phyloP scores from a whole-genome alignment of 2,888 invertebrate species.

The Rotaria macrura region DNA sequence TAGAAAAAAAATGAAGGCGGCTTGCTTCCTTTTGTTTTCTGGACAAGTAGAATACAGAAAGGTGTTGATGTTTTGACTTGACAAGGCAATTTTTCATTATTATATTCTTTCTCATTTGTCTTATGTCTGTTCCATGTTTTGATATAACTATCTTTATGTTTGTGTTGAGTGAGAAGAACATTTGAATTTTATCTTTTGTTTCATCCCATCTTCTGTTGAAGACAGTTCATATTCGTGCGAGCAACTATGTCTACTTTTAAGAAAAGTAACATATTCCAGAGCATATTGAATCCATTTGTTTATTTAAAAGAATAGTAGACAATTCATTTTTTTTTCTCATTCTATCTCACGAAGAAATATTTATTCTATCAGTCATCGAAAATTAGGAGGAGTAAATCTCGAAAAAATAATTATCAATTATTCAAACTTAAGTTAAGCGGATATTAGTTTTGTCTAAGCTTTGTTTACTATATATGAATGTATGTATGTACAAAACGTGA shows the following conservation, averaged over 20 bases:
- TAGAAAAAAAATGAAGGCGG: background rate
- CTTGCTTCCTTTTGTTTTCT: background rate
- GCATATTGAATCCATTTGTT: background rate
- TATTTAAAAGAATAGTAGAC: background rate
- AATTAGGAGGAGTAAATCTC: too few relatives aligned
- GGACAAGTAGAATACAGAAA: background rate
- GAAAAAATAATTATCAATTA: too few relatives aligned
- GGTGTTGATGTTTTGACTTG: background rate
- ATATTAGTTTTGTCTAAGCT: background rate
- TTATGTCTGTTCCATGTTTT: background rate
- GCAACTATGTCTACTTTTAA: background rate
- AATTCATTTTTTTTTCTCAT: too few relatives aligned
- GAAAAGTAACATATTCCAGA: background rate
- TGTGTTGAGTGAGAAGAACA: background rate
- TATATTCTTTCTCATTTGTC: background rate
- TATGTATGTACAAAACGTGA: background rate
- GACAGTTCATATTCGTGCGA: background rate
- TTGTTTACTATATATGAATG: background rate
- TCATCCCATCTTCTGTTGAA: background rate
- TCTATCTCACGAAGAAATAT: too few relatives aligned
- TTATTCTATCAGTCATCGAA: too few relatives aligned
- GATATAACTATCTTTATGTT: too few relatives aligned
- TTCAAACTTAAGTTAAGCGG: too few relatives aligned
- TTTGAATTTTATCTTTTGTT: background rate
- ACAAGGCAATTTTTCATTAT: background rate